phyloP scores from a whole-genome alignment of 2,797 vertebrate genomes.

The Sardinella longiceps region DNA sequence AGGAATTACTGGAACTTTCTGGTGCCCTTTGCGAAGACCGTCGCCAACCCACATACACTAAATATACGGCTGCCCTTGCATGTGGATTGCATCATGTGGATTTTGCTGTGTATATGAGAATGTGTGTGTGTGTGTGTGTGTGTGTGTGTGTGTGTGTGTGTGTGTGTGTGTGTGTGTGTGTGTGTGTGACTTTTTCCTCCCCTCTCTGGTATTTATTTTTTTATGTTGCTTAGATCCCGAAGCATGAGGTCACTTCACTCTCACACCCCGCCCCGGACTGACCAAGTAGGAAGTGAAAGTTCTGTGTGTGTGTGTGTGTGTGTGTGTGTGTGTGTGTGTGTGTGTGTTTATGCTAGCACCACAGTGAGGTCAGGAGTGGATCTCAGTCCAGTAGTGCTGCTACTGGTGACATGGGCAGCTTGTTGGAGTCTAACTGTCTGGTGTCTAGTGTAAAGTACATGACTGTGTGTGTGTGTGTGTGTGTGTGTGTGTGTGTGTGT shows the following conservation, averaged over 20 bases:
- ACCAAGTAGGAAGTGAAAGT: not conserved
- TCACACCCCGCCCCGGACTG: constrained; percentile 4
- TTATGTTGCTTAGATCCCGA: constrained; percentile 26
- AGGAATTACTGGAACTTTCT: constrained; percentile 1
- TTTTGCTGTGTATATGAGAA: not conserved
- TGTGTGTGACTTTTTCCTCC: constrained; percentile 20
- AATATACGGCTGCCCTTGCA: constrained; percentile 17
- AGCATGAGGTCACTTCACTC: constrained; percentile 30
- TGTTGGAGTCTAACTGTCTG: not conserved
- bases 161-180: constrained; percentile 5
- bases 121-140: not conserved
- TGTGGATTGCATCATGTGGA: constrained; percentile 31
- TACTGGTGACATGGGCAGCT: too few species aligned
- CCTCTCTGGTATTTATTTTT: constrained; percentile 23
- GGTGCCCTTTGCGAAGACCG: constrained; percentile 3
- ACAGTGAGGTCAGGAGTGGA: not conserved
- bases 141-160: not conserved
- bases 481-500: not conserved
- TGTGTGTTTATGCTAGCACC: not conserved
- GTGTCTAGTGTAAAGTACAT: not conserved
- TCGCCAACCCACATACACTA: constrained; percentile 15
- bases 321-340: not conserved
- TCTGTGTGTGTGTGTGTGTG: not conserved
- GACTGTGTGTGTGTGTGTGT: not conserved
- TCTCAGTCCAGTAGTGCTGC: too few species aligned